Percentiles rank a stretch among this genome's conserved stretches.
Conservation (phyloP, 2,888 invertebrate genomes). For the Drosophila macrospina region DNA sequence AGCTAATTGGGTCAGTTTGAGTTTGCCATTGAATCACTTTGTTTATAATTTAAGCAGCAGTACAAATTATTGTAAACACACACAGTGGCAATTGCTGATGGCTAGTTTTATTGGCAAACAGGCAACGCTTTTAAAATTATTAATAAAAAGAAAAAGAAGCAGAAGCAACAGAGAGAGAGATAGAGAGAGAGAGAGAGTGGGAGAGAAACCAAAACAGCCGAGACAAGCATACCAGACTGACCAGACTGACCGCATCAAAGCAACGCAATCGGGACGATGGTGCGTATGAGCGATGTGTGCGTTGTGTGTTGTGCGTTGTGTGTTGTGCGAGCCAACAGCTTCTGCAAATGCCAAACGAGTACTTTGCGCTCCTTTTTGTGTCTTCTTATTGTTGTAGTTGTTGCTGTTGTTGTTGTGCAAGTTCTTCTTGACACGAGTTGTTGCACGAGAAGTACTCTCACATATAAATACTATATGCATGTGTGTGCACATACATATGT, state of each 20-base stretch:
- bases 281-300: constrained; percentile 72
- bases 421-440: constrained; percentile 44
- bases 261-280: constrained; percentile 25
- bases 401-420: constrained; percentile 27
- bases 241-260: constrained; percentile 69
- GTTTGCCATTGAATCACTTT: constrained; percentile 47
- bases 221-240: constrained; percentile 27
- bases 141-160: constrained; percentile 38
- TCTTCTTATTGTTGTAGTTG: not conserved
- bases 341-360: constrained; percentile 48
- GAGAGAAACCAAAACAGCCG: constrained; percentile 17
- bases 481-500: constrained; percentile 14
- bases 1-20: constrained; percentile 67
- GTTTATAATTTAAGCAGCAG: constrained; percentile 58
- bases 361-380: constrained; percentile 13
- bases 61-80: constrained; percentile 14
- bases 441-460: constrained; percentile 32
- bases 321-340: constrained; percentile 20
- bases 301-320: constrained; percentile 59
- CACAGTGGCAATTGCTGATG: constrained; percentile 49
- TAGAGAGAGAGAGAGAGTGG: too few relatives aligned
- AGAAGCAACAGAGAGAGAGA: too few relatives aligned
- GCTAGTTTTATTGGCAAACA: constrained; percentile 11
- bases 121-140: constrained; percentile 58
- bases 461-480: constrained; percentile 5